Percentiles rank a stretch among this genome's conserved stretches.
phyloP scores from a whole-genome alignment of 1,140 invertebrate species.

The Aphidius gifuensis region DNA sequence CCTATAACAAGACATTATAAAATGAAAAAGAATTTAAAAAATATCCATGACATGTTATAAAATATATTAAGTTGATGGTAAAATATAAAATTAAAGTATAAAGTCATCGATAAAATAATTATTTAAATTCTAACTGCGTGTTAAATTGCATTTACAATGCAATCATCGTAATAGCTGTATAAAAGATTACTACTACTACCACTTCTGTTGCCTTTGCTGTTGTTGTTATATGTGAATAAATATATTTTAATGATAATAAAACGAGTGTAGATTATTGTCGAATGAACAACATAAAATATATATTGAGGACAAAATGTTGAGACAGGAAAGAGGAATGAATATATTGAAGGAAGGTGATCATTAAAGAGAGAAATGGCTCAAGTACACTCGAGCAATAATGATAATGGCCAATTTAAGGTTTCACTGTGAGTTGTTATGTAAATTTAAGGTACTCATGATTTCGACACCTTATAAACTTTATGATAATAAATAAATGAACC shows the following conservation, averaged over 20 bases:
- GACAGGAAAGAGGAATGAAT: constrained; percentile 1
- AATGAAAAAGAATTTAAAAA: no score
- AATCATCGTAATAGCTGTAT: constrained; percentile 22
- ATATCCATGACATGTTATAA: background rate
- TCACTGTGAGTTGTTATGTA: constrained; percentile 20
- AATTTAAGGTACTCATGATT: constrained; percentile 24
- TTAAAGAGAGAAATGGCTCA: constrained; percentile 9
- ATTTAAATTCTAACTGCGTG: background rate
- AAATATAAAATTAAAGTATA: background rate
- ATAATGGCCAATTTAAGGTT: constrained; percentile 24
- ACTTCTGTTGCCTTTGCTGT: no score
- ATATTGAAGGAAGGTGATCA: constrained; percentile 13
- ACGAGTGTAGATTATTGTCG: no score
- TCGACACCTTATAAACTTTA: constrained; percentile 8
- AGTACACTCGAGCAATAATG: constrained; percentile 22
- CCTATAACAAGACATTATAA: no score
- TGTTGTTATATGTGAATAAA: no score
- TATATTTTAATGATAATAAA: no score
- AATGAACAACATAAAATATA: no score
- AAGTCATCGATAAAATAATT: no score
- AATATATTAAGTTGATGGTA: background rate
- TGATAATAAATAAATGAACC: no score
- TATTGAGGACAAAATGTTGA: background rate
- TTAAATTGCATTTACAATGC: constrained; percentile 22
- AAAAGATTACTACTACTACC: background rate